These are phyloP conservation scores for Nyctibius bracteatus DNA, from an alignment of 2,113 vertebrate genomes.

Conservation along the genomic window DNA sequence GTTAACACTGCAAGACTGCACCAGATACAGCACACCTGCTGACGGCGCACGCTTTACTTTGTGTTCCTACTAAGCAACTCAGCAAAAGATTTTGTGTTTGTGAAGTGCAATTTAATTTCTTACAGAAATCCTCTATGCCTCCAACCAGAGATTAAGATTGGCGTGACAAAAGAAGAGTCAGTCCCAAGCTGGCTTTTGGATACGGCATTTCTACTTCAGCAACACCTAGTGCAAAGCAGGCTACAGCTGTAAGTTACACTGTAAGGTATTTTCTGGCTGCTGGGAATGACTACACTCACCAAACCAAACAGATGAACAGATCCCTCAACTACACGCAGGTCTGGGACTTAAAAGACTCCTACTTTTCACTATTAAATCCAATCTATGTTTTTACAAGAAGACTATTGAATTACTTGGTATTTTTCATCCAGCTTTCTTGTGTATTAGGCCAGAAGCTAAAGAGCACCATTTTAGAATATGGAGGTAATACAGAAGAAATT, in stretches of 20 bases:
- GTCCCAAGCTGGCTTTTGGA: background rate
- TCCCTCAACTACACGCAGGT: background rate
- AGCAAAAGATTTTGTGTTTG: background rate
- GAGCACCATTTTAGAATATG: background rate
- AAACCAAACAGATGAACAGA: background rate
- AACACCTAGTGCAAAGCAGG: background rate
- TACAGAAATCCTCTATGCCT: background rate
- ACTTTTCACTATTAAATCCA: background rate
- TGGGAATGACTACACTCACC: background rate
- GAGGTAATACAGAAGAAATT: background rate
- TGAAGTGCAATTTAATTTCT: background rate
- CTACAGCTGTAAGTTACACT: background rate
- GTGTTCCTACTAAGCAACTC: background rate
- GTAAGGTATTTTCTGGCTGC: background rate
- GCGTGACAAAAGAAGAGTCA: background rate
- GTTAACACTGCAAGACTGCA: background rate
- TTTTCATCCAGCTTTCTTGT: background rate
- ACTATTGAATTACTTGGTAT: rapidly evolving
- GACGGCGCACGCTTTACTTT: background rate
- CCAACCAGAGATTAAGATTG: background rate
- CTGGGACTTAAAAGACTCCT: background rate
- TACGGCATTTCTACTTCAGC: background rate
- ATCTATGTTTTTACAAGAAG: background rate
- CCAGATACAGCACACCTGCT: background rate
- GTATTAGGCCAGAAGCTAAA: background rate